phyloP scores from a whole-genome alignment of 2,888 invertebrate species.

The Drosophila putrida region DNA sequence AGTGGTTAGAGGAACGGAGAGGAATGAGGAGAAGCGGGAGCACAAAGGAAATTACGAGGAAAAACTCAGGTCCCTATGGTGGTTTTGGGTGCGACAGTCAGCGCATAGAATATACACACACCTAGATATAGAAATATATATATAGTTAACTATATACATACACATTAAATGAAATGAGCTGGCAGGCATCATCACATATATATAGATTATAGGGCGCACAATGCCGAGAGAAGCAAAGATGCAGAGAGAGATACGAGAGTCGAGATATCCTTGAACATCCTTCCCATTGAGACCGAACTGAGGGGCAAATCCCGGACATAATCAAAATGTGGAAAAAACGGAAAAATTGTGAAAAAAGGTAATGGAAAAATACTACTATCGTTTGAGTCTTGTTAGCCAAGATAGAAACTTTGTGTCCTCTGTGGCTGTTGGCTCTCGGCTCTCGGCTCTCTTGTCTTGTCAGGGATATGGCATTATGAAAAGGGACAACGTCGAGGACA shows the following conservation, averaged over 20 bases:
- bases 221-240: conserved; percentile 53
- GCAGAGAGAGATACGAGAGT: conserved; percentile 57
- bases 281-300: conserved; percentile 34
- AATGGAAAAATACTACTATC: conserved; percentile 75
- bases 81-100: conserved; percentile 76
- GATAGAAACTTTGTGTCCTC: conserved; percentile 5
- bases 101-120: conserved; percentile 51
- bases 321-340: conserved; percentile 50
- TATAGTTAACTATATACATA: conserved; percentile 16
- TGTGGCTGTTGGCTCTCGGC: not conserved
- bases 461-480: conserved; percentile 44
- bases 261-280: conserved; percentile 52
- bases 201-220: conserved; percentile 74
- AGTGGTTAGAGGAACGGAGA: not conserved
- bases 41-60: conserved; percentile 79
- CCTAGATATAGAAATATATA: conserved; percentile 20
- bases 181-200: conserved; percentile 57
- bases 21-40: conserved; percentile 3
- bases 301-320: conserved; percentile 58
- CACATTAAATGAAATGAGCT: conserved; percentile 32
- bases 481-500: conserved; percentile 50
- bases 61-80: conserved; percentile 81
- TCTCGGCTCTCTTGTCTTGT: conserved; percentile 6
- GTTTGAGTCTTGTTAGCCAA: conserved; percentile 29
- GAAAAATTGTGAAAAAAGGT: conserved; percentile 55